Conservation (phyloP, 2,113 vertebrate species). For the Myotis brandtii region DNA sequence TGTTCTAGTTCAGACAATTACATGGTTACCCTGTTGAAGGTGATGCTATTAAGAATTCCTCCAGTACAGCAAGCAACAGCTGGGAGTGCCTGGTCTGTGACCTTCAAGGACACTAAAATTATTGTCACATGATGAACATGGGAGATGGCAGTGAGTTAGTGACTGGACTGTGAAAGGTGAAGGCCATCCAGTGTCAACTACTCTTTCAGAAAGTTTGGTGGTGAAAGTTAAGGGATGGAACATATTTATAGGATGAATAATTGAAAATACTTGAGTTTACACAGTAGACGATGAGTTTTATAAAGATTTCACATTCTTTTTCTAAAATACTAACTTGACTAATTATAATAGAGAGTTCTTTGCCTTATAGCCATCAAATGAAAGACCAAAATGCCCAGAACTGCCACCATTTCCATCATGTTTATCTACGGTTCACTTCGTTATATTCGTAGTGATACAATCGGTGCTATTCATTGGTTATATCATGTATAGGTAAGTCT, state of each 20-base stretch:
- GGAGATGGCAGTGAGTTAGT: neutral
- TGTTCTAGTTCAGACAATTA: neutral
- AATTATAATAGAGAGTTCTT: constrained; percentile 35
- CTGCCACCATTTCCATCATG: constrained; percentile 92
- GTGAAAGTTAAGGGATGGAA: neutral
- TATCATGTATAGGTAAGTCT: constrained; percentile 95
- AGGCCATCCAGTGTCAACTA: neutral
- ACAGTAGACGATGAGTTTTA: neutral
- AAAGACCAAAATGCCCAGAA: constrained; percentile 94
- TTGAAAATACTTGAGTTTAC: neutral
- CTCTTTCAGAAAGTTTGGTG: neutral
- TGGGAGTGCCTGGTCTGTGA: neutral
- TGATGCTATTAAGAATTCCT: neutral
- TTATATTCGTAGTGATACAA: constrained; percentile 92
- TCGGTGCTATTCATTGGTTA: constrained; percentile 95
- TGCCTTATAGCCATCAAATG: constrained; percentile 89
- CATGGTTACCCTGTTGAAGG: neutral
- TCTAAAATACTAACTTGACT: neutral
- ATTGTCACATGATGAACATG: neutral
- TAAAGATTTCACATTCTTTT: neutral
- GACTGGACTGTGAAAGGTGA: neutral
- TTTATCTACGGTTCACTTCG: constrained; percentile 93
- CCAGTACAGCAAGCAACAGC: neutral
- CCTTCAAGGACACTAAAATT: neutral
- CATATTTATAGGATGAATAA: neutral